These are phyloP conservation scores for Xerus rutilus DNA, from an alignment of 2,797 vertebrate genomes.

Conservation along the genomic window DNA sequence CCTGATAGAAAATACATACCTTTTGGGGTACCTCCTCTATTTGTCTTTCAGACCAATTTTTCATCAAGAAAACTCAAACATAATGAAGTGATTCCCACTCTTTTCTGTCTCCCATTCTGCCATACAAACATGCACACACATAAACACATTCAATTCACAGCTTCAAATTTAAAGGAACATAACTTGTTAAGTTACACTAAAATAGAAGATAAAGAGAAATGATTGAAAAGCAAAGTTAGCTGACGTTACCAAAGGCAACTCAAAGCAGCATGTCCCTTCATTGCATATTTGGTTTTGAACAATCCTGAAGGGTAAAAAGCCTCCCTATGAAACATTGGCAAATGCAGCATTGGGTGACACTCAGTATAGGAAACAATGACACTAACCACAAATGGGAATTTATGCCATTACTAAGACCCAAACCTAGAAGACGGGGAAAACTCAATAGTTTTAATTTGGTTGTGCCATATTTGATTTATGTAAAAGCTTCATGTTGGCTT, in stretches of 20 bases:
- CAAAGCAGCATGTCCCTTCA: background rate
- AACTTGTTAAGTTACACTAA: constrained; percentile 46
- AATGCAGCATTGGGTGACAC: background rate
- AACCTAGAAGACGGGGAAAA: constrained; percentile 60
- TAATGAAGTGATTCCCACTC: background rate
- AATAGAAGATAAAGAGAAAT: constrained; percentile 23
- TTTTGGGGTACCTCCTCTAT: background rate
- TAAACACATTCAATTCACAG: background rate
- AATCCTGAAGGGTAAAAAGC: background rate
- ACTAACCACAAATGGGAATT: background rate
- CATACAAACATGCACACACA: background rate
- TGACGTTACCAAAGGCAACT: background rate
- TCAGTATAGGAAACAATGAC: background rate
- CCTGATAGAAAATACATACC: too few species aligned
- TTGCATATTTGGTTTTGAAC: constrained; percentile 31
- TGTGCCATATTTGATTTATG: constrained; percentile 70
- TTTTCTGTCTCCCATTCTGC: background rate
- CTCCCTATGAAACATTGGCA: background rate
- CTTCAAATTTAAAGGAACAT: background rate
- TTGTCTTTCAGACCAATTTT: background rate
- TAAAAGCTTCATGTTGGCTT: constrained; percentile 73
- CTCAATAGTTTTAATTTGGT: constrained; percentile 64
- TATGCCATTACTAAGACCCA: background rate
- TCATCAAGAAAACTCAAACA: background rate
- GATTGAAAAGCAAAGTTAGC: constrained; percentile 23